These are phyloP conservation scores for Apodemus agrarius DNA, from an alignment of 2,797 vertebrate species.

Conservation along the genomic window DNA sequence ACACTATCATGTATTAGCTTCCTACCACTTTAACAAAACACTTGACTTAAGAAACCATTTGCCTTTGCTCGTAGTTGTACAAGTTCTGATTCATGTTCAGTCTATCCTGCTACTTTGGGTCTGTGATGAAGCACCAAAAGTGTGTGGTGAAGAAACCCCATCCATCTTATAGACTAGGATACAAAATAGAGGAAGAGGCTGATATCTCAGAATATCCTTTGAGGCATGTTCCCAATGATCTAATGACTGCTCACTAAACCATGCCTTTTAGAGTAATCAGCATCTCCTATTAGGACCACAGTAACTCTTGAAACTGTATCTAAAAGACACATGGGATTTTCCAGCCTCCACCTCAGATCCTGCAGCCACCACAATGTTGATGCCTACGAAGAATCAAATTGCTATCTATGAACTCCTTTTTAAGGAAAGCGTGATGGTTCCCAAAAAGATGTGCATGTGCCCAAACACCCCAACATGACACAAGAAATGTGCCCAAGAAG, in stretches of 20 bases:
- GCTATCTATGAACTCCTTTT: slow-evolving; percentile 99
- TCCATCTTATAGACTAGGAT: not conserved
- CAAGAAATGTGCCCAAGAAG: too few species aligned
- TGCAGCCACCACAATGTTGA: slow-evolving; percentile 92
- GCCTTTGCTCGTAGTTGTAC: not conserved
- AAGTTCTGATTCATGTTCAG: not conserved
- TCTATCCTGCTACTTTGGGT: not conserved
- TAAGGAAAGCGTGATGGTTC: slow-evolving; percentile 99
- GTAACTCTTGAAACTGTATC: not conserved
- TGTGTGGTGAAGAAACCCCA: not conserved
- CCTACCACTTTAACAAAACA: not conserved
- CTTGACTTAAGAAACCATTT: not conserved
- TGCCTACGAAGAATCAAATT: slow-evolving; percentile 99
- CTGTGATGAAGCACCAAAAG: not conserved
- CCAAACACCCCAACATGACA: slow-evolving; percentile 84
- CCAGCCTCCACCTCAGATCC: not conserved
- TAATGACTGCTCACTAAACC: not conserved
- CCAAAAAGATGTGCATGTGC: slow-evolving; percentile 93
- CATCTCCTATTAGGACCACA: not conserved
- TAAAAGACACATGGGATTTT: not conserved
- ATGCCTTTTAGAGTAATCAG: not conserved
- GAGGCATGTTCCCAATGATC: not conserved
- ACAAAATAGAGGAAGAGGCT: not conserved
- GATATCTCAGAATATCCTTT: not conserved
- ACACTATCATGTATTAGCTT: not conserved